These are phyloP conservation scores for Esox niger DNA, from an alignment of 2,113 vertebrate species.

Conservation along the genomic window DNA sequence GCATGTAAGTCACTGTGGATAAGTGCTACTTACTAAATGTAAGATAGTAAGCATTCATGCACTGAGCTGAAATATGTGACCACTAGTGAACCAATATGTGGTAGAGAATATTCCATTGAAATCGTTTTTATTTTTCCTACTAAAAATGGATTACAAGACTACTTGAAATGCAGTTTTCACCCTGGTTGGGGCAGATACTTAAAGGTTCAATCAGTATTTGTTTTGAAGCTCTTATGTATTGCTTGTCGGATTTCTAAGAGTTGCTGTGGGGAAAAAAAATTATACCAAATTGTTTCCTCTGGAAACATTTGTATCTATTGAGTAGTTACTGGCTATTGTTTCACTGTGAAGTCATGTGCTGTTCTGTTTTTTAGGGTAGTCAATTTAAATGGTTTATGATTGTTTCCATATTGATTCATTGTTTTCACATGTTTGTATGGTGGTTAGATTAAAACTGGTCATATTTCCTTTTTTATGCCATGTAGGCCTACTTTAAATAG, in stretches of 20 bases:
- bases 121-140: constrained; percentile 42
- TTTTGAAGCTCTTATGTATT: constrained; percentile 41
- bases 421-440: neutral
- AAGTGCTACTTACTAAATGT: no score
- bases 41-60: constrained; percentile 22
- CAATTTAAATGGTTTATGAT: neutral
- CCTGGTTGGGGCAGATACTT: constrained; percentile 37
- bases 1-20: no score
- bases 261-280: no score
- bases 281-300: neutral
- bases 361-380: neutral
- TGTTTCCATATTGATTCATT: neutral
- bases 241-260: constrained; percentile 32
- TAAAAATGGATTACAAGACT: constrained; percentile 16
- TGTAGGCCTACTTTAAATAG: no score
- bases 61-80: constrained; percentile 55
- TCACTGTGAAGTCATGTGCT: constrained; percentile 28
- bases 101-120: constrained; percentile 8
- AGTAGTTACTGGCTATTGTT: constrained; percentile 24
- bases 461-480: no score
- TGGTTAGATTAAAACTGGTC: neutral
- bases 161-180: constrained; percentile 29
- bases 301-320: constrained; percentile 34
- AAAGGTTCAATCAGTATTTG: constrained; percentile 44
- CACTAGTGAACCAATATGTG: no score